Percentiles rank a stretch among this genome's conserved stretches.
Conservation (phyloP, 2,888 invertebrate genomes). For the Platycheirus rosarum region DNA sequence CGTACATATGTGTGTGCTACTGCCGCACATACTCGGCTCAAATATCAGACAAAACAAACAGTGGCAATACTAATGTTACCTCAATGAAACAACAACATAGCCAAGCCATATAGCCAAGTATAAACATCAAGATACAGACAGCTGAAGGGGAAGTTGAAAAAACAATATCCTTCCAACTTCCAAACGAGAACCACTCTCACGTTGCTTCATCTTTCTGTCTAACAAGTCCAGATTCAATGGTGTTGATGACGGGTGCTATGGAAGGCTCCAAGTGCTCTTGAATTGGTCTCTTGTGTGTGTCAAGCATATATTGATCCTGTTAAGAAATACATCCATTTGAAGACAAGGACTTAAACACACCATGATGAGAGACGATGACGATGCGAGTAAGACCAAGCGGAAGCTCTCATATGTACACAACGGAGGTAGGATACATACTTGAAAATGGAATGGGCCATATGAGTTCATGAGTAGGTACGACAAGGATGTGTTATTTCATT, state of each 20-base stretch:
- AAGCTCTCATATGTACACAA: slow-evolving; percentile 5
- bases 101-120: background rate
- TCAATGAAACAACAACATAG: slow-evolving; percentile 44
- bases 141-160: slow-evolving; percentile 16
- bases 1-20: background rate
- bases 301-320: slow-evolving; percentile 72
- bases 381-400: slow-evolving; percentile 4
- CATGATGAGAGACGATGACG: slow-evolving; percentile 37
- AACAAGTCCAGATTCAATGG: slow-evolving; percentile 54
- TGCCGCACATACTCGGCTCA: slow-evolving; percentile 10
- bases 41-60: slow-evolving; percentile 58
- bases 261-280: slow-evolving; percentile 68
- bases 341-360: slow-evolving; percentile 66
- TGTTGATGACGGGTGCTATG: slow-evolving; percentile 63
- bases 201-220: slow-evolving; percentile 19
- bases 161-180: slow-evolving; percentile 28
- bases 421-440: slow-evolving; percentile 1
- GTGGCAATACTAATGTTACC: slow-evolving; percentile 30
- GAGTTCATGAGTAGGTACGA: slow-evolving; percentile 29
- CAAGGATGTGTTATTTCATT: slow-evolving; percentile 37
- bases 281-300: slow-evolving; percentile 70
- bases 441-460: slow-evolving; percentile 23
- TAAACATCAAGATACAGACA: background rate
- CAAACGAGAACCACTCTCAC: background rate
- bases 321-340: slow-evolving; percentile 67